Conservation (phyloP, 2,797 vertebrate genomes). For the Phoxinus dragarum region DNA sequence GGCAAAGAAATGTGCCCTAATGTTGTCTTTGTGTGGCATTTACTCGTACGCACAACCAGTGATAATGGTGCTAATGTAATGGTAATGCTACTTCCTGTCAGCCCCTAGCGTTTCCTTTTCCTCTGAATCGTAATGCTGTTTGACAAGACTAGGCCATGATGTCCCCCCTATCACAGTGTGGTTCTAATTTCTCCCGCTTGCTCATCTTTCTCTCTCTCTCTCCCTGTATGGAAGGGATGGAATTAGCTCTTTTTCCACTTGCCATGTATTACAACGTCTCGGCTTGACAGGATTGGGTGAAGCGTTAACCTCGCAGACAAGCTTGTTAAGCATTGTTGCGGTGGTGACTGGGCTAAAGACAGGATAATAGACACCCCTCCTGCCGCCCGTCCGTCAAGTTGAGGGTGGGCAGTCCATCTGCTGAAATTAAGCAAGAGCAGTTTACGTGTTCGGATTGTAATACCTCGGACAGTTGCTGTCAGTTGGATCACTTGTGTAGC, state of each 20-base stretch:
- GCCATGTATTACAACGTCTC: conserved; percentile 38
- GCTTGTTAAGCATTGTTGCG: conserved; percentile 51
- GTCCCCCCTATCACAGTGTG: conserved; percentile 62
- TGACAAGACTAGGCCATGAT: conserved; percentile 65
- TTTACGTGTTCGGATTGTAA: conserved; percentile 57
- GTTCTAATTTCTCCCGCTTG: conserved; percentile 50
- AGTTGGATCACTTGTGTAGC: conserved; percentile 61
- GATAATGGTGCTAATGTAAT: conserved; percentile 18
- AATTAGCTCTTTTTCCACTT: conserved; percentile 61
- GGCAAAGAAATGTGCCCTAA: not conserved
- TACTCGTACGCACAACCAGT: conserved; percentile 30
- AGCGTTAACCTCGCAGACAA: conserved; percentile 43
- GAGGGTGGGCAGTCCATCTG: conserved; percentile 70
- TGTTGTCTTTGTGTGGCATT: conserved; percentile 37
- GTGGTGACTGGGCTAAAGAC: conserved; percentile 51
- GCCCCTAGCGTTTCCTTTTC: conserved; percentile 50
- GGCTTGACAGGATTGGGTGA: conserved; percentile 45
- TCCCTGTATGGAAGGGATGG: conserved; percentile 37
- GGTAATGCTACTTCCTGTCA: conserved; percentile 50
- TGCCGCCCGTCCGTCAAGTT: conserved; percentile 52
- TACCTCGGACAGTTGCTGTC: conserved; percentile 62
- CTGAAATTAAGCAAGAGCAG: conserved; percentile 70
- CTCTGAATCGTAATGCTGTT: conserved; percentile 58
- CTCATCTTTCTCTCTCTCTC: conserved; percentile 18
- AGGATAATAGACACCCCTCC: conserved; percentile 44